Conservation (phyloP, 2,113 vertebrate species). For the Heterotilapia buettikoferi region DNA sequence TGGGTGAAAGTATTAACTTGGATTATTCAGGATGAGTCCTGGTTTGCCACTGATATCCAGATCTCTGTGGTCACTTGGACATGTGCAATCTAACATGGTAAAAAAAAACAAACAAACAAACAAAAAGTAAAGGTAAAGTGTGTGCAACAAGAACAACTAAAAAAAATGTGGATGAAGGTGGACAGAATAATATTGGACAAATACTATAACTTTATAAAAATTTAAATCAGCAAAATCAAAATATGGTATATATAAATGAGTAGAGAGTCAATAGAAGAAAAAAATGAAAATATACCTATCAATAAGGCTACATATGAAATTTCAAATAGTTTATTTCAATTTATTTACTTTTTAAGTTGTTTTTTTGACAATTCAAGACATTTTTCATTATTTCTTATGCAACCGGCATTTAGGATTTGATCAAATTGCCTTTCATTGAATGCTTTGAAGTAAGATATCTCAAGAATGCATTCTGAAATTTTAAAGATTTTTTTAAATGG, state of each 20-base stretch:
- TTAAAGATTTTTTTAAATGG: neutral
- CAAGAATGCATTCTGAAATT: neutral
- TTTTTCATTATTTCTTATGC: neutral
- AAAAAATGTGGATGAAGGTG: neutral
- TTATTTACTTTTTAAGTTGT: neutral
- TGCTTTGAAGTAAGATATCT: neutral
- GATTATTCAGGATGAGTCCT: conserved; percentile 1
- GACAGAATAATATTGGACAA: neutral
- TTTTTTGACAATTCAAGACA: neutral
- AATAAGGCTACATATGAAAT: neutral
- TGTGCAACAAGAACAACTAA: neutral
- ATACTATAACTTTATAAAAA: neutral
- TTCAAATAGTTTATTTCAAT: neutral
- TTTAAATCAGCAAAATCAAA: neutral
- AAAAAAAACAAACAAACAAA: neutral
- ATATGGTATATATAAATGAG: neutral
- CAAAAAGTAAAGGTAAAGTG: neutral
- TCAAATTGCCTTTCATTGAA: neutral
- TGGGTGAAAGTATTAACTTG: neutral
- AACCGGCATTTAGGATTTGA: neutral
- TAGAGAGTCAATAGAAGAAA: neutral
- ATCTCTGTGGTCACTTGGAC: neutral
- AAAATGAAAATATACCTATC: neutral
- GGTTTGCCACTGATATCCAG: neutral
- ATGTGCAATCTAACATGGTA: neutral